Evolutionary conservation across 2,888 invertebrate genomes (phyloP).

Genomic region (Tineola bisselliella): DNA sequence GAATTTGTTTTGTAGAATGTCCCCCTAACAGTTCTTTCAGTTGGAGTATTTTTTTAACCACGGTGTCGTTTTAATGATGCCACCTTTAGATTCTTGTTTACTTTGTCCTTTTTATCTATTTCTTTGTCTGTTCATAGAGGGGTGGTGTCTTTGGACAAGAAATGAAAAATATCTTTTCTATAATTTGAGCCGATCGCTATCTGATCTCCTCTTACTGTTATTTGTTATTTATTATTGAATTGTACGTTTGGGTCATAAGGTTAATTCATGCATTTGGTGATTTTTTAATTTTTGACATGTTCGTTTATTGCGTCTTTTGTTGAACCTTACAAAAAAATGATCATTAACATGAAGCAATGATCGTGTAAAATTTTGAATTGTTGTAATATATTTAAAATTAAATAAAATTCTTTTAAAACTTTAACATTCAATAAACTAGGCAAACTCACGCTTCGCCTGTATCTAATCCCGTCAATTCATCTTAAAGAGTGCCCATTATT

Average conservation of each 20-base stretch:
- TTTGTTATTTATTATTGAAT: conserved; percentile 26
- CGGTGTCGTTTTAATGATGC: conserved; percentile 53
- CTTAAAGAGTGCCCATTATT: conserved; percentile 38
- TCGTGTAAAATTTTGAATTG: no score
- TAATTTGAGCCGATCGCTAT: conserved; percentile 27
- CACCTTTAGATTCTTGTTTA: conserved; percentile 48
- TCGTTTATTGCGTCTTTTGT: neutral
- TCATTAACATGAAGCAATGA: no score
- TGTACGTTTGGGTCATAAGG: neutral
- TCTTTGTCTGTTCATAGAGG: conserved; percentile 37
- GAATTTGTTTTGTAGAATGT: conserved; percentile 11
- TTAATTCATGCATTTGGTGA: neutral
- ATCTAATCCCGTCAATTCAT: conserved; percentile 44
- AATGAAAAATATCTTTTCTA: conserved; percentile 42
- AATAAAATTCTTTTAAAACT: neutral
- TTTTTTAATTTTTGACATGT: neutral
- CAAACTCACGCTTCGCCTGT: conserved; percentile 21
- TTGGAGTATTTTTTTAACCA: conserved; percentile 33
- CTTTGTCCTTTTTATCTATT: conserved; percentile 50
- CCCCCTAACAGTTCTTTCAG: conserved; percentile 22
- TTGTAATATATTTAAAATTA: no score
- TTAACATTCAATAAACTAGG: conserved; percentile 8
- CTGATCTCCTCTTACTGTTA: conserved; percentile 34
- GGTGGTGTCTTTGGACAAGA: conserved; percentile 54
- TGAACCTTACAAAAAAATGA: neutral